Evolutionary conservation across 92 coral and sea anemone species (phyloP).

Genomic region (Zoanthus sansibaricus): DNA sequence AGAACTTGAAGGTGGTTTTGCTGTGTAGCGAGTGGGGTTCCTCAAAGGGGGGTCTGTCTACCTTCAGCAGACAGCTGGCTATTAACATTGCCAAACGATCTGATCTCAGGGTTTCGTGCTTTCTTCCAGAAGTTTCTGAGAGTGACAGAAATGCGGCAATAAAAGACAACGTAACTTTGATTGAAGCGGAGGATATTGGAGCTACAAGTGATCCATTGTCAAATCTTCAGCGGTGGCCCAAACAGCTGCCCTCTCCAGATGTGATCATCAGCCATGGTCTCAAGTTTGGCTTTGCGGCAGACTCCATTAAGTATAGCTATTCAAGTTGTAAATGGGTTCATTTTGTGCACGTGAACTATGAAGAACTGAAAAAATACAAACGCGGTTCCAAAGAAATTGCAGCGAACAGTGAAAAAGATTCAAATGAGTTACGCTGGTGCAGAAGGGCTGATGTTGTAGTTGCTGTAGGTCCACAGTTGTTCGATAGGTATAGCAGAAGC

Average conservation of each 20-base stretch:
- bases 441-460: background rate
- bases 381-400: background rate
- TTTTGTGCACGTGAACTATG: background rate
- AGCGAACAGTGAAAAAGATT: slow-evolving; percentile 35
- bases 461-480: too few species aligned
- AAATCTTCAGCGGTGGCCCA: background rate
- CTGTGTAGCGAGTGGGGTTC: background rate
- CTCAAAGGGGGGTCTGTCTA: too few species aligned
- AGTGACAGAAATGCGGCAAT: background rate
- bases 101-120: background rate
- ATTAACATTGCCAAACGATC: background rate
- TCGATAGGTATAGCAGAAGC: too few species aligned
- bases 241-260: background rate
- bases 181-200: background rate
- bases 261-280: too few species aligned
- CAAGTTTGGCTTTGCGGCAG: slow-evolving; percentile 3
- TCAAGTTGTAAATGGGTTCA: background rate
- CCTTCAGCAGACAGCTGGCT: background rate
- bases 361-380: slow-evolving; percentile 46
- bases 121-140: too few species aligned
- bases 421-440: slow-evolving; percentile 20
- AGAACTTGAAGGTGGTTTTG: too few species aligned
- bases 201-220: background rate
- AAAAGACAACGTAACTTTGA: background rate
- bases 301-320: background rate